phyloP scores from a whole-genome alignment of 2,113 vertebrate species.

The Colistium nudipinnis region DNA sequence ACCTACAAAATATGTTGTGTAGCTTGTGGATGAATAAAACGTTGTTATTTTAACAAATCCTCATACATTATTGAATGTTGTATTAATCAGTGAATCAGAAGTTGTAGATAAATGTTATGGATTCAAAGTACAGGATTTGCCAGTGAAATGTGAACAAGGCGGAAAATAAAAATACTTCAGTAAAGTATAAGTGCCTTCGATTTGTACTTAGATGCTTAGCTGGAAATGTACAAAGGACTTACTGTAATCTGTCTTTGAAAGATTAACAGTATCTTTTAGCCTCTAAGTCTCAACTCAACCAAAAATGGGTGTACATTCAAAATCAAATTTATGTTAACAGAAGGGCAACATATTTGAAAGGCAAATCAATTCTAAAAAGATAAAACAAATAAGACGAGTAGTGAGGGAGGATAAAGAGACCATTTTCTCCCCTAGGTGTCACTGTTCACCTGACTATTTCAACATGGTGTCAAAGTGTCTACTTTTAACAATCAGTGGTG shows the following conservation, averaged over 20 bases:
- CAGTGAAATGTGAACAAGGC: neutral
- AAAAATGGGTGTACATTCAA: neutral
- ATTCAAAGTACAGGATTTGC: neutral
- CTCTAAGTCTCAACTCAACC: neutral
- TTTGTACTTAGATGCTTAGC: neutral
- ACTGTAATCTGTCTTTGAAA: neutral
- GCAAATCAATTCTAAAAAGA: neutral
- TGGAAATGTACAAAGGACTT: neutral
- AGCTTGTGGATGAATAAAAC: neutral
- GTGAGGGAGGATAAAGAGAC: neutral
- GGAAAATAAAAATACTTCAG: no score
- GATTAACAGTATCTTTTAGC: neutral
- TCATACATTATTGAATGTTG: neutral
- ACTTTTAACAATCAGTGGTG: neutral
- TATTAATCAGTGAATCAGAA: neutral
- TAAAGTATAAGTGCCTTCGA: neutral
- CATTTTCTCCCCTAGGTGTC: slow-evolving; percentile 65
- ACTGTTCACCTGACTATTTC: slow-evolving; percentile 52
- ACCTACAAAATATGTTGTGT: neutral
- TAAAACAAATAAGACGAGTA: no score
- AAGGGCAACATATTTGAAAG: neutral
- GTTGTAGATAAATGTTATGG: neutral
- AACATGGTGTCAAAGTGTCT: neutral
- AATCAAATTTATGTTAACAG: neutral
- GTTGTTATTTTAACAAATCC: neutral